These are phyloP conservation scores for Oryzias dopingdopingensis DNA, from an alignment of 2,797 vertebrate species.

Conservation along the genomic window DNA sequence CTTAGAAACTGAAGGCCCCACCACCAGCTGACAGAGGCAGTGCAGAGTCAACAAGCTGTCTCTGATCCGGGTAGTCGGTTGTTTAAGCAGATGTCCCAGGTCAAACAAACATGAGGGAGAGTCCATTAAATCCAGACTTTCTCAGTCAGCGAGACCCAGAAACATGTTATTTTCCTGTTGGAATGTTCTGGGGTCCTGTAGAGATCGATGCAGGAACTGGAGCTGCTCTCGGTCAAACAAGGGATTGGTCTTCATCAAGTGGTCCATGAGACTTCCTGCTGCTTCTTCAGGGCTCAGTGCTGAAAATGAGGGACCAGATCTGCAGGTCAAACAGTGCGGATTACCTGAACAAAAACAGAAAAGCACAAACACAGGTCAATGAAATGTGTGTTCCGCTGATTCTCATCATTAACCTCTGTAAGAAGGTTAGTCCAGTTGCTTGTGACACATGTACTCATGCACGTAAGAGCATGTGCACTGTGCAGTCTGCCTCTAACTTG, in stretches of 20 bases:
- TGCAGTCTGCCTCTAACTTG: too few relatives aligned
- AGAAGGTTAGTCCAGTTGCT: too few relatives aligned
- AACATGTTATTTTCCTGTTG: constrained; percentile 9
- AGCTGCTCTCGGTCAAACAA: background rate
- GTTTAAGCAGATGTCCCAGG: constrained; percentile 66
- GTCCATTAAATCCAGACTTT: constrained; percentile 56
- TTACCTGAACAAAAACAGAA: too few relatives aligned
- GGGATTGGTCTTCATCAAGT: background rate
- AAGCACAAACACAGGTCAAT: too few relatives aligned
- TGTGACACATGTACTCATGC: too few relatives aligned
- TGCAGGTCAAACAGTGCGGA: too few relatives aligned
- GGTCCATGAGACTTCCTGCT: too few relatives aligned
- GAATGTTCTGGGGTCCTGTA: background rate
- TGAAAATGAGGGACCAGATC: too few relatives aligned
- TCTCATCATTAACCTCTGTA: too few relatives aligned
- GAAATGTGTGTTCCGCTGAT: too few relatives aligned
- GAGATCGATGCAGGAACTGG: background rate
- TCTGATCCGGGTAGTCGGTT: constrained; percentile 45
- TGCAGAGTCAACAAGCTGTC: constrained; percentile 53
- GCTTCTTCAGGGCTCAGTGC: too few relatives aligned
- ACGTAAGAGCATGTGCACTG: too few relatives aligned
- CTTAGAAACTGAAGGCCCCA: constrained; percentile 27
- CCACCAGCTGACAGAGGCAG: constrained; percentile 29
- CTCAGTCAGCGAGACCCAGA: constrained; percentile 20
- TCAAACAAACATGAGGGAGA: constrained; percentile 61